Evolutionary conservation across 2,888 invertebrate genomes (phyloP).

Genomic region (Neoscelio sp.): DNA sequence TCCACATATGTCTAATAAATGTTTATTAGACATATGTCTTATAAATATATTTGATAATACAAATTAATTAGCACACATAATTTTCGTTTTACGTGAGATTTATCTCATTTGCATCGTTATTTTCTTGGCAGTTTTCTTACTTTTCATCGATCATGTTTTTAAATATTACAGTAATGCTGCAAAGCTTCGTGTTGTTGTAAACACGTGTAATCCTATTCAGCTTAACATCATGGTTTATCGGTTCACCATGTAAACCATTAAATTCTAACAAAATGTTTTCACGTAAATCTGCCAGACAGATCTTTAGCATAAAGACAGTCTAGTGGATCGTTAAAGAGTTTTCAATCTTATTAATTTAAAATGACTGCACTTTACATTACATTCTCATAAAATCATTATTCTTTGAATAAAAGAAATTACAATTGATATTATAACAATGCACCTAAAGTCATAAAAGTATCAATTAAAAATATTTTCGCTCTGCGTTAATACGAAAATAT

Average conservation of each 20-base stretch:
- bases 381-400: no score
- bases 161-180: constrained; percentile 20
- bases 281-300: constrained; percentile 26
- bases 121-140: background rate
- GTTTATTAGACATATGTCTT: no score
- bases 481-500: background rate
- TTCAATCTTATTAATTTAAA: constrained; percentile 6
- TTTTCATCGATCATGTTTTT: constrained; percentile 21
- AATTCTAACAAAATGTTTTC: constrained; percentile 34
- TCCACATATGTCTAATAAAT: no score
- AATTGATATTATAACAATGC: background rate
- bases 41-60: no score
- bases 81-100: no score
- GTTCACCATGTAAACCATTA: constrained; percentile 42
- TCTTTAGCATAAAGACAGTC: background rate
- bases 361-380: background rate
- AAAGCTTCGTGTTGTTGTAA: constrained; percentile 12
- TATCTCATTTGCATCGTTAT: no score
- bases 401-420: background rate
- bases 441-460: background rate
- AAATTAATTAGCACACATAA: no score
- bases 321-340: background rate
- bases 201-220: constrained; percentile 46
- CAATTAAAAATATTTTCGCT: background rate
- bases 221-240: constrained; percentile 46